Conservation (phyloP, 2,113 vertebrate species). For the Etheostoma spectabile region DNA sequence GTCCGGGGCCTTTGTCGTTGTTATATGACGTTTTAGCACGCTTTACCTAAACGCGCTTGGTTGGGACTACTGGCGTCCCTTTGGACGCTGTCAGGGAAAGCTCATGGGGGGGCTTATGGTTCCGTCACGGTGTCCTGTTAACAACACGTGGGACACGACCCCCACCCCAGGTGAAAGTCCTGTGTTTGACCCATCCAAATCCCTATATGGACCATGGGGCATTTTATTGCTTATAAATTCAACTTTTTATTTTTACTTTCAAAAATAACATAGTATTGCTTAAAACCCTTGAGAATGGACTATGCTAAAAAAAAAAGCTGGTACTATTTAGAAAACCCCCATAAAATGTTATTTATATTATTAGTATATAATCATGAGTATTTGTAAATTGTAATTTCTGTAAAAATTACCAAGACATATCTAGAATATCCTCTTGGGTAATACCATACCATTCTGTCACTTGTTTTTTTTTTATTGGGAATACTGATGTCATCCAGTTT, state of each 20-base stretch:
- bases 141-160: no score
- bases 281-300: neutral
- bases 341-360: no score
- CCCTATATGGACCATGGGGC: neutral
- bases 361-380: neutral
- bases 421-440: neutral
- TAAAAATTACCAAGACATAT: neutral
- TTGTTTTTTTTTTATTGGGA: neutral
- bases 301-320: neutral
- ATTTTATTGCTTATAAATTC: neutral
- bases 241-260: neutral
- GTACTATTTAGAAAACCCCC: no score
- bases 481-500: slow-evolving; percentile 1
- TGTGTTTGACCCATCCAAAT: no score
- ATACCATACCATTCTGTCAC: neutral
- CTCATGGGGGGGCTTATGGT: no score
- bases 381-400: neutral
- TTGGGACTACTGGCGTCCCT: no score
- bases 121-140: no score
- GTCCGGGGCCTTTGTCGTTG: no score
- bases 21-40: no score
- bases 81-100: no score
- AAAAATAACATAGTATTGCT: neutral
- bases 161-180: no score
- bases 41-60: no score